Base-by-base conservation (phyloP, 2,888 invertebrate genomes). In the Augochlorella aurata region DNA sequence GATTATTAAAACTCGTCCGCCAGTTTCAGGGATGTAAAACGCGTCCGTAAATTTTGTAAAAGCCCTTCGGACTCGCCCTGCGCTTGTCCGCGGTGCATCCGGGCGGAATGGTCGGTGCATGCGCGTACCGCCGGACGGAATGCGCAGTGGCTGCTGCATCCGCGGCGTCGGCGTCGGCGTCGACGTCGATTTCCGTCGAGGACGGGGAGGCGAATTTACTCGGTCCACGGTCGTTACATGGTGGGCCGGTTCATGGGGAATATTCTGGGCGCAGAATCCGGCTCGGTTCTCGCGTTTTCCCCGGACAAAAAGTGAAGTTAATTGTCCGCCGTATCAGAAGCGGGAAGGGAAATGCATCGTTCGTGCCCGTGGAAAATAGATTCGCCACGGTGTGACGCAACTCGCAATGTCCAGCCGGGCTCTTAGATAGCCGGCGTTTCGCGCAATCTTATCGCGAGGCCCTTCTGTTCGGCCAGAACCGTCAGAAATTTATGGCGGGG, bases 131-230 rank as follows among this genome's bases (percentile, higher is more conserved):
- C 49, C 63, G 18, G 29, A 4, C 10, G 68, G 69, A 83, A 77
- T 68, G 86, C 81, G 83, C 85, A 75, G 85, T 58, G 70, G 73
- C 68, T 52, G 66, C 81, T 38, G 80, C 80, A 66, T 74, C 77
- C 69, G 49, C 54, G 72, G 21, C 47, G 65, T 72, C 47, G 58
- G 24, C 58, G 47, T 65, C 76, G 58, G 7, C 71, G 68, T 16
- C 50, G 50, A 18, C 50, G 50, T 29, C 21, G 52, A 69, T 18
- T 69, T 44, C 44, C 44, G n/a, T 65, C 63, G 44, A 18, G 18
- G n/a, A 18, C 38, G n/a, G 74, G 14, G 61, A 72, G 71, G 74
- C 52, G 73, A 69, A 76, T 78, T 85, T 63, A 72, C 74, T 85
- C 81, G 68, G 58, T 72, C 21, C 61, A 16, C 16, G 65, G 24